Evolutionary conservation across 2,888 invertebrate genomes (phyloP), one percentile per base, ranked within the genome.

Genomic region (Scaptomyza caliginosa): DNA sequence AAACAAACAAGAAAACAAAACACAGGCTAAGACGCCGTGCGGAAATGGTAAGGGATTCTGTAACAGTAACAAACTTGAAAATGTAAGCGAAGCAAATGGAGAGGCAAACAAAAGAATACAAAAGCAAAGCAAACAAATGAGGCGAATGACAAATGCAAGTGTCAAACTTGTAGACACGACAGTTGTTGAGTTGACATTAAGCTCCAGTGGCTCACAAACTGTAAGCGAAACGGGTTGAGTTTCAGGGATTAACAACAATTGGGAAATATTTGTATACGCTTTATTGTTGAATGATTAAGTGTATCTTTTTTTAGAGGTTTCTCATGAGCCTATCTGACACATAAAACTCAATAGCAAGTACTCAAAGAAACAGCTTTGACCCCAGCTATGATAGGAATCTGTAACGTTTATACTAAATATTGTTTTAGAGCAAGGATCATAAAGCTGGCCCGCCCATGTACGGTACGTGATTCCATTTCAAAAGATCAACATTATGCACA

Each of bases 111-210:
- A 62, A 60, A 60, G 48, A 45, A 70, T 56, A 58, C 62, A 39
- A 48, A 52, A 58, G 46, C 42, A 51, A 56, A 57, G 26, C 39
- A 74, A 74, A 74, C 72, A 80, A 80, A 80, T 58, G 65, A 78
- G 60, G 11, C 65, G 45, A 70, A 67, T 86, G 84, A 74, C 86
- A 81, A 86, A 77, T 77, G 81, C 81, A 83, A 79, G 79, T 79
- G 88, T 83, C 81, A 83, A 67, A 76, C 60, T 58, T 70, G 56
- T 57, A 62, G 51, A 54, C 59, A 56, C 55, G 50, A 48, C 36
- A 21, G 46, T 64, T 62, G 59, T 62, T 73, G 57, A 64, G 59
- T 40, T 67, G 79, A 83, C 78, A 77, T 56, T 79, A 81, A 81
- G 68, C 70, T 62, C 36, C 58, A 69, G 58, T 81, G 58, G 43